Evolutionary conservation across 1,140 invertebrate genomes (phyloP), one percentile per base, ranked within the genome.

Genomic region (Lucilia cuprina): DNA sequence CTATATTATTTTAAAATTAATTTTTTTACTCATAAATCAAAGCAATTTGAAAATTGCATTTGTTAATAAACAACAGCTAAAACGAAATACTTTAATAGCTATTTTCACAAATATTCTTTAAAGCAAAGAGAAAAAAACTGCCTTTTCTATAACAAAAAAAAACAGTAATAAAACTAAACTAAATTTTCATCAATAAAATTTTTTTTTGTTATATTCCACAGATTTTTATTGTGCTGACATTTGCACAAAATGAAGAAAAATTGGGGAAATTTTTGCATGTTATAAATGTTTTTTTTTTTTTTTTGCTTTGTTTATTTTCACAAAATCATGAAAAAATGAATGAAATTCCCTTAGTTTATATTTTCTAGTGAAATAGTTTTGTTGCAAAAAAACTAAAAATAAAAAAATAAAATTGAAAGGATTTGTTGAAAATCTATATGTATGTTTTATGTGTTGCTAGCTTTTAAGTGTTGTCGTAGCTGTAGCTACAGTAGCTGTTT

Each of bases 121-220:
- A 30, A 30, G 25, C 3, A 30, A 2, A 30, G 25, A 30, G 3
- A 30, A 30, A 30, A 30, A 30, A n/a, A n/a, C n/a, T n/a, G n/a
- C n/a, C n/a, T n/a, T n/a, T n/a, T n/a, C n/a, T n/a, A n/a, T n/a
- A n/a, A n/a, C n/a, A n/a, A n/a, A n/a, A n/a, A n/a, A n/a, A n/a
- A n/a, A n/a, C n/a, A n/a, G n/a, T n/a, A n/a, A n/a, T n/a, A n/a
- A n/a, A n/a, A n/a, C n/a, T n/a, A n/a, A n/a, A n/a, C n/a, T n/a
- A n/a, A n/a, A n/a, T n/a, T n/a, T n/a, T 70, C 65, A 70, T 70
- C 65, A 70, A 70, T 70, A 19, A n/a, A 70, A n/a, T n/a, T n/a
- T n/a, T 70, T 70, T 30, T 70, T 70, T 60, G 55, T 70, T 70
- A n/a, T 21, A 70, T 25, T 70, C 65, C 65, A 70, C 65, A 70